Conservation (phyloP, 2,797 vertebrate species). For the Pelochelys cantorii region DNA sequence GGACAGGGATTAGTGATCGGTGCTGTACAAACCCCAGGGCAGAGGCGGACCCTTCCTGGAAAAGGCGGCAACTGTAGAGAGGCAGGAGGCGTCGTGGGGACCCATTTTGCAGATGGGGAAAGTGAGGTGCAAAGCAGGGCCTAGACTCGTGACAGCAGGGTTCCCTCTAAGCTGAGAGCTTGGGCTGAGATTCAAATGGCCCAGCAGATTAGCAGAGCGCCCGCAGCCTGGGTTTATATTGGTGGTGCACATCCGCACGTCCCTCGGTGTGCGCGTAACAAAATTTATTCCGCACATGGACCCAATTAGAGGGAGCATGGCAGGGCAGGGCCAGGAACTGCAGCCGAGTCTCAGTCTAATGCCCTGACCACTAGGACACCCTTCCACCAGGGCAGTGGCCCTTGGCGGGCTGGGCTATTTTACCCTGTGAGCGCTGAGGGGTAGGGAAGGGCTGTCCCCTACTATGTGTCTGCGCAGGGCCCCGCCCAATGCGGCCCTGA, state of each 20-base stretch:
- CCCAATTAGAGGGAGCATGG: neutral
- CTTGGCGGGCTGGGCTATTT: neutral
- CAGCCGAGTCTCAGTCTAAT: neutral
- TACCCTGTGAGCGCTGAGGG: neutral
- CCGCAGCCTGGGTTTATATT: too few relatives aligned
- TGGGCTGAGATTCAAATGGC: too few relatives aligned
- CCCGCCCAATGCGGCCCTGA: neutral
- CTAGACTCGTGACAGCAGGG: neutral
- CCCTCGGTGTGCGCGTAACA: too few relatives aligned
- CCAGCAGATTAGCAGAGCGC: too few relatives aligned
- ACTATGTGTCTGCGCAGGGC: too few relatives aligned
- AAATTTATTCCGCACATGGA: too few relatives aligned
- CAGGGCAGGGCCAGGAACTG: neutral
- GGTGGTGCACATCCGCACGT: too few relatives aligned
- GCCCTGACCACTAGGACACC: neutral
- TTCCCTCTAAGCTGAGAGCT: too few relatives aligned
- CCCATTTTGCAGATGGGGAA: neutral
- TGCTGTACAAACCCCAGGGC: neutral
- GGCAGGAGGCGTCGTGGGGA: neutral
- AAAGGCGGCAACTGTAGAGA: neutral
- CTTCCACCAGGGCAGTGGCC: neutral
- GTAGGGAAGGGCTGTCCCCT: neutral
- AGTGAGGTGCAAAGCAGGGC: neutral
- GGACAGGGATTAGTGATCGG: neutral
- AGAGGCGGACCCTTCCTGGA: neutral